phyloP scores from a whole-genome alignment of 2,113 vertebrate species.

The Callaeas wilsoni region DNA sequence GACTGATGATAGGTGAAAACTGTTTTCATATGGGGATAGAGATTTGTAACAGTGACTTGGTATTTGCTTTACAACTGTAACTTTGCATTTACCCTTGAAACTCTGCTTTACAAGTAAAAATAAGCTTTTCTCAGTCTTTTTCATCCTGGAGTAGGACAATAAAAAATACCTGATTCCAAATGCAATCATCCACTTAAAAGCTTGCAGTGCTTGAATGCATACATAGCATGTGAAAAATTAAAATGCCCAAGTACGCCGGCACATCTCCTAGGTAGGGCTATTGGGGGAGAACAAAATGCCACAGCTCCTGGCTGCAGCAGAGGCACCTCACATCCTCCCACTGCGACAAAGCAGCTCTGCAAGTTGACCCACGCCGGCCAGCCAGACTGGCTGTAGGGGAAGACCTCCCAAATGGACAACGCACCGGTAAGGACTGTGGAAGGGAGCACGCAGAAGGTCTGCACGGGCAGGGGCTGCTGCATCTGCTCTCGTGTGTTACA shows the following conservation, averaged over 20 bases:
- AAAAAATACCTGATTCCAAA: neutral
- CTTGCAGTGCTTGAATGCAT: neutral
- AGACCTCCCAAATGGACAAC: rapidly evolving
- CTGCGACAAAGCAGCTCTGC: neutral
- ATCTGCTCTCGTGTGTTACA: rapidly evolving
- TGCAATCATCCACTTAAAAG: neutral
- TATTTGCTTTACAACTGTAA: neutral
- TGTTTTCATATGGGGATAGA: neutral
- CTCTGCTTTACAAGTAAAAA: neutral
- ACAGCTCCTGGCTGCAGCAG: neutral
- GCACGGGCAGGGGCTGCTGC: neutral
- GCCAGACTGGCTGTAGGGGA: rapidly evolving
- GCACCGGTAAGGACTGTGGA: rapidly evolving
- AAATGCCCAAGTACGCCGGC: rapidly evolving
- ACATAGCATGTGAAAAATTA: neutral
- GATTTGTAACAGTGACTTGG: neutral
- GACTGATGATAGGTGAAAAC: neutral
- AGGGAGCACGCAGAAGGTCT: neutral
- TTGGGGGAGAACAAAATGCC: neutral
- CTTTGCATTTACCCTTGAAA: neutral
- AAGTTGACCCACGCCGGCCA: neutral
- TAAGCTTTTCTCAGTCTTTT: neutral
- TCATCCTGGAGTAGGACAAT: neutral
- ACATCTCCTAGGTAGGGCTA: too few relatives aligned
- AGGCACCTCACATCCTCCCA: neutral